Evolutionary conservation across 2,888 invertebrate genomes (phyloP).

Genomic region (Callimorpha dominula): DNA sequence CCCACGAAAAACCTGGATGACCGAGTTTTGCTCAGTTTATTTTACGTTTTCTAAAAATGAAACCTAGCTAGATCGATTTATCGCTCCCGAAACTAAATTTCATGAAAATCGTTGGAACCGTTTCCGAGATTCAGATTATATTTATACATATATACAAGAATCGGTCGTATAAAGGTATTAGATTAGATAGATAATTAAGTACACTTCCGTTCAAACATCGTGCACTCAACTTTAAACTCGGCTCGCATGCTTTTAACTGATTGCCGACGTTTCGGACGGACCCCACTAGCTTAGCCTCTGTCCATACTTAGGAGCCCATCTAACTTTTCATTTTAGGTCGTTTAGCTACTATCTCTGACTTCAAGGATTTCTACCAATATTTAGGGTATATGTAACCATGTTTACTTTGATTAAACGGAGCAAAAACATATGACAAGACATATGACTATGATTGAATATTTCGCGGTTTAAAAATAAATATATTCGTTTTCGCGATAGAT

Average conservation of each 20-base stretch:
- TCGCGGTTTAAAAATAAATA: constrained; percentile 1
- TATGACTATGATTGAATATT: constrained; percentile 15
- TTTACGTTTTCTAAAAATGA: too few relatives aligned
- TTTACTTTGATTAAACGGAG: constrained; percentile 2
- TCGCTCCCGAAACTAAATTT: too few relatives aligned
- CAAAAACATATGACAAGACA: constrained; percentile 4
- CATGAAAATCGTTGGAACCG: too few relatives aligned
- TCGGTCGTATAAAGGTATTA: too few relatives aligned
- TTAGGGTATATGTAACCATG: neutral
- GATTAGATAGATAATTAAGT: too few relatives aligned
- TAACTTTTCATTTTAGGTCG: constrained; percentile 47
- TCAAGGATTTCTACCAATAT: constrained; percentile 25
- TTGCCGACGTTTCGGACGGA: constrained; percentile 53
- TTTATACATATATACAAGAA: too few relatives aligned
- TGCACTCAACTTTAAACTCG: constrained; percentile 32
- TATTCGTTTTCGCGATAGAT: constrained; percentile 6
- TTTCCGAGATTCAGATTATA: too few relatives aligned
- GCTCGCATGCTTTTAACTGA: constrained; percentile 64
- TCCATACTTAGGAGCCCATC: constrained; percentile 34
- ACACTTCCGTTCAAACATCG: neutral
- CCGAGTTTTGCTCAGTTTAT: too few relatives aligned
- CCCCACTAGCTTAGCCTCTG: constrained; percentile 48
- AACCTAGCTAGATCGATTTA: too few relatives aligned
- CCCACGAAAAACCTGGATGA: too few relatives aligned
- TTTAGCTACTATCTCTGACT: constrained; percentile 42